Evolutionary conservation across 2,113 vertebrate genomes (phyloP).

Genomic region (Oxyruncus cristatus): DNA sequence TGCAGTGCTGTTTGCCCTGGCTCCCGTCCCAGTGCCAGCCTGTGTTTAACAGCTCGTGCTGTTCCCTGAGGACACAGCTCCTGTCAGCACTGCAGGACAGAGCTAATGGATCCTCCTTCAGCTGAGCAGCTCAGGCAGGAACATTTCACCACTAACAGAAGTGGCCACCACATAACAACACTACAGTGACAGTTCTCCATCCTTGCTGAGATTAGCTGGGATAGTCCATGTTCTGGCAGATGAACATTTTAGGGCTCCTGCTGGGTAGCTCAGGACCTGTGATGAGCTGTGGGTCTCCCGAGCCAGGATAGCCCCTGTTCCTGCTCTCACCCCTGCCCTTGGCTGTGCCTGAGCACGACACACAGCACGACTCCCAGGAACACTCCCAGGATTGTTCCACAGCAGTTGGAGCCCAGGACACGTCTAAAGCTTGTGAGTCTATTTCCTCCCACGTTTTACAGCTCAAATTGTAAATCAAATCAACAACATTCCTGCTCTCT

Average conservation of each 20-base stretch:
- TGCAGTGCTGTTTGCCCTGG: not conserved
- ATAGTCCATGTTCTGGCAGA: rapidly evolving
- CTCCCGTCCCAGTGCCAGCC: not conserved
- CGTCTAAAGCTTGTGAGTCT: rapidly evolving
- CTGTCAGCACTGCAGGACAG: not conserved
- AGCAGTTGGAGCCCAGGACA: not conserved
- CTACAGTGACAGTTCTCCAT: rapidly evolving
- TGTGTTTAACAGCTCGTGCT: not conserved
- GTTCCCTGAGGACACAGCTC: not conserved
- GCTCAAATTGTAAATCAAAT: rapidly evolving
- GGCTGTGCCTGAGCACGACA: not conserved
- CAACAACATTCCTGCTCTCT: not conserved
- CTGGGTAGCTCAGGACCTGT: rapidly evolving
- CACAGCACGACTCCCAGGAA: not conserved
- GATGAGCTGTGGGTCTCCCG: rapidly evolving
- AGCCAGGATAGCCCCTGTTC: not conserved
- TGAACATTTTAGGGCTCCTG: rapidly evolving
- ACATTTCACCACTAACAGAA: rapidly evolving
- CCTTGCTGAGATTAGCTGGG: rapidly evolving
- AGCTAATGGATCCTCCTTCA: not conserved
- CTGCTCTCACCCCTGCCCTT: not conserved
- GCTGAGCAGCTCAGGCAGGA: not conserved
- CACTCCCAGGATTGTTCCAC: rapidly evolving
- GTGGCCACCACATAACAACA: rapidly evolving
- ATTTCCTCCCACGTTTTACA: rapidly evolving